Percentiles rank a stretch among this genome's conserved stretches.
phyloP scores from a whole-genome alignment of 2,797 vertebrate genomes.

The Schizopygopsis malacanthus region DNA sequence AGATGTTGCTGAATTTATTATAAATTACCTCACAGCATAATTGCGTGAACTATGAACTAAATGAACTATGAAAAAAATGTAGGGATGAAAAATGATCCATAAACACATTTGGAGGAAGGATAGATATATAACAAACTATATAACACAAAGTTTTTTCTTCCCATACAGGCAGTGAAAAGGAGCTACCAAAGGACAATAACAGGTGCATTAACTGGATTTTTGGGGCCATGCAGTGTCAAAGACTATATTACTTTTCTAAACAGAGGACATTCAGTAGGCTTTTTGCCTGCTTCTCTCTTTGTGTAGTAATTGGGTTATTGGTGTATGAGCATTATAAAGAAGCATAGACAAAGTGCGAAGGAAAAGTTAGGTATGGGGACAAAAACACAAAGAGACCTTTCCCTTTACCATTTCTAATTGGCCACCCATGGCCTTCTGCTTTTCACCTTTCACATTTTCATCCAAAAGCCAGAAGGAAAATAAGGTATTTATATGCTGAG shows the following conservation, averaged over 20 bases:
- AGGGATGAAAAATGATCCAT: not conserved
- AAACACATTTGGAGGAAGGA: not conserved
- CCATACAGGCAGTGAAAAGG: not conserved
- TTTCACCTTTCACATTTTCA: conserved; percentile 64
- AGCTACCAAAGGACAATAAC: conserved; percentile 25
- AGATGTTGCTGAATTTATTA: not conserved
- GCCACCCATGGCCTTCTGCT: conserved; percentile 64
- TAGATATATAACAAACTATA: not conserved
- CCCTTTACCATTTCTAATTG: conserved; percentile 61
- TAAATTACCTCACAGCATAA: not conserved
- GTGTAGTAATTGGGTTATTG: conserved; percentile 62
- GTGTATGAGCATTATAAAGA: conserved; percentile 57
- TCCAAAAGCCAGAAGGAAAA: conserved; percentile 46
- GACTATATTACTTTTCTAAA: conserved; percentile 47
- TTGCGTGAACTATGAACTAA: not conserved
- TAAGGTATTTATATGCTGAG: conserved; percentile 21
- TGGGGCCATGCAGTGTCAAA: conserved; percentile 18
- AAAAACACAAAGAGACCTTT: conserved; percentile 58
- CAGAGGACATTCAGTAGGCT: conserved; percentile 26
- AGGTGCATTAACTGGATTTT: conserved; percentile 27
- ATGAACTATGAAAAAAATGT: not conserved
- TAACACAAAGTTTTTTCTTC: not conserved
- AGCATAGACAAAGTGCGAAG: conserved; percentile 52
- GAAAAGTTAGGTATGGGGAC: conserved; percentile 55
- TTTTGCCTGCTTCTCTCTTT: conserved; percentile 55